A percentile compares a stretch with the other conserved stretches of the same genome.
These are phyloP conservation scores for Ptychochromis oligacanthus DNA, from an alignment of 2,113 vertebrate species.

Conservation along the genomic window DNA sequence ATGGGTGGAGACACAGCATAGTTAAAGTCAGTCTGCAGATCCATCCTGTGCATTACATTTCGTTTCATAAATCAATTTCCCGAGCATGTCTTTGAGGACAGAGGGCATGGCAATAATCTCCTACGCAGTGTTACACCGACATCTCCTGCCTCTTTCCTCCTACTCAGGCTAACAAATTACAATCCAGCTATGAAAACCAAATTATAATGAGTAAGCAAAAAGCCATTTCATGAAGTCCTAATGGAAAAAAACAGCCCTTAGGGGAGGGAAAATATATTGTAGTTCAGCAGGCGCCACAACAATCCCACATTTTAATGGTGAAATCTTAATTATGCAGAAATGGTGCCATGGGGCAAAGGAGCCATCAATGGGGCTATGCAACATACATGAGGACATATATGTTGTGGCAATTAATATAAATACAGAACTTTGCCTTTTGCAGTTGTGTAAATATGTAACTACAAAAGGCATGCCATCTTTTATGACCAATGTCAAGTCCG, in stretches of 20 bases:
- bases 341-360: conserved; percentile 13
- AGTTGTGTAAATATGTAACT: conserved; percentile 29
- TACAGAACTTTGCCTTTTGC: not conserved
- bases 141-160: conserved; percentile 13
- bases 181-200: conserved; percentile 44
- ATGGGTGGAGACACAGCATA: not conserved
- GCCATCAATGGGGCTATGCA: conserved; percentile 33
- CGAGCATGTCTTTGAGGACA: conserved; percentile 26
- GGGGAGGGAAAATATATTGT: conserved; percentile 44
- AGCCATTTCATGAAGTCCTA: conserved; percentile 52
- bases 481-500: conserved; percentile 22
- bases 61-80: conserved; percentile 51
- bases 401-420: conserved; percentile 31
- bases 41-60: conserved; percentile 21
- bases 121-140: not conserved
- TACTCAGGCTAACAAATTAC: conserved; percentile 50
- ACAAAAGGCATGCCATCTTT: not conserved
- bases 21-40: not conserved
- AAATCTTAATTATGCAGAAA: conserved; percentile 67
- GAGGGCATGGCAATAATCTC: conserved; percentile 33
- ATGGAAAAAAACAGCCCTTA: conserved; percentile 54
- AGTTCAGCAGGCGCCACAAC: conserved; percentile 38
- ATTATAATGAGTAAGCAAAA: conserved; percentile 66
- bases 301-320: conserved; percentile 47
- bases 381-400: conserved; percentile 25